A percentile compares a stretch with the other conserved stretches of the same genome.
Conservation (phyloP, 1,140 invertebrate genomes). For the Drepana arcuata region DNA sequence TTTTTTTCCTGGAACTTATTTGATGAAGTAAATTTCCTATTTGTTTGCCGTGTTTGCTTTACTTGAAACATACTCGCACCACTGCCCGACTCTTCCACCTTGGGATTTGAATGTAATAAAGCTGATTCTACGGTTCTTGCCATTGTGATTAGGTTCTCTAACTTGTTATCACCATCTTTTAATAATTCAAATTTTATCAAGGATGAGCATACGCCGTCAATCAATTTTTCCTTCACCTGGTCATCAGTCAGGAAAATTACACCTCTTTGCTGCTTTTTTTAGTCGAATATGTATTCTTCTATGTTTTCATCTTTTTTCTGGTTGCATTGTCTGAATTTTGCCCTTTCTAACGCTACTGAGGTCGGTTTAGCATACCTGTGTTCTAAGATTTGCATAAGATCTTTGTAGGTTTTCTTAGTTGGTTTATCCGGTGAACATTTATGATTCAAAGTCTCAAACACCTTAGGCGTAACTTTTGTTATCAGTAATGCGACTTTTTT, state of each 20-base stretch:
- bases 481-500: constrained; percentile 5
- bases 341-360: neutral
- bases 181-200: neutral
- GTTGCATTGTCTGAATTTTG: neutral
- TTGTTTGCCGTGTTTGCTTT: too few relatives aligned
- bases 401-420: neutral
- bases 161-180: neutral
- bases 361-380: neutral
- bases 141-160: neutral
- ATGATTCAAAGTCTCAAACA: neutral
- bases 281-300: neutral
- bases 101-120: neutral
- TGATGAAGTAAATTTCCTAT: too few relatives aligned
- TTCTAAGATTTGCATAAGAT: neutral
- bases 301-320: neutral
- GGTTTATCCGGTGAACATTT: constrained; percentile 1
- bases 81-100: neutral
- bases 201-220: neutral
- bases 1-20: too few relatives aligned
- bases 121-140: neutral
- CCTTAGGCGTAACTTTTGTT: constrained; percentile 4
- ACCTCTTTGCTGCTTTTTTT: neutral
- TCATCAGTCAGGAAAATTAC: neutral
- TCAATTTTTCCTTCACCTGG: neutral
- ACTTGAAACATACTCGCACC: too few relatives aligned